Evolutionary conservation across 2,888 invertebrate species (phyloP).

Genomic region (Lapara coniferarum): DNA sequence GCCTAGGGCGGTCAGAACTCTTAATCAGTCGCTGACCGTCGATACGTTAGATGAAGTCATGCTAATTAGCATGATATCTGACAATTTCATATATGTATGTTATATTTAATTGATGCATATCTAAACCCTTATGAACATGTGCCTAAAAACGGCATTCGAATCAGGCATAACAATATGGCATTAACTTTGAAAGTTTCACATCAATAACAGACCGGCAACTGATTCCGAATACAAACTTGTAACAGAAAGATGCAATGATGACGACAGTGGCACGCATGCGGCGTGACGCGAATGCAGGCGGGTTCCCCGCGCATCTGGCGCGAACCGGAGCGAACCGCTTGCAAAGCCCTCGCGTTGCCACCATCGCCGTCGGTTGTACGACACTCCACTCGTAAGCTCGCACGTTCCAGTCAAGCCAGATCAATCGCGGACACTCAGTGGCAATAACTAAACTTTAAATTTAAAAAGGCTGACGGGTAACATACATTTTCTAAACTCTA

Average conservation of each 20-base stretch:
- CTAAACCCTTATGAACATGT: too few relatives aligned
- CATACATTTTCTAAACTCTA: not conserved
- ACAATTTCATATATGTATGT: not conserved
- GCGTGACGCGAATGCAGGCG: conserved; percentile 24
- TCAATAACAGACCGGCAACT: not conserved
- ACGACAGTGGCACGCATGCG: conserved; percentile 2
- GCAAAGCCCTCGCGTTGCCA: conserved; percentile 44
- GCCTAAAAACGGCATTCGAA: not conserved
- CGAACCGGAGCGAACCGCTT: conserved; percentile 44
- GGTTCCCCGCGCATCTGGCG: conserved; percentile 44
- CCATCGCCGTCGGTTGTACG: not conserved
- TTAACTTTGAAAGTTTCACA: too few relatives aligned
- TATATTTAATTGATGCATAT: not conserved
- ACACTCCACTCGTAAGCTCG: conserved; percentile 7
- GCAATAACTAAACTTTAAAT: not conserved
- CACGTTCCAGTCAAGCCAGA: not conserved
- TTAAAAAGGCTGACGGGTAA: not conserved
- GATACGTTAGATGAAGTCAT: not conserved
- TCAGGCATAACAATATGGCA: not conserved
- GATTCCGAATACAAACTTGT: not conserved
- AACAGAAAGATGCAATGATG: conserved; percentile 1
- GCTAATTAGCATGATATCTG: not conserved
- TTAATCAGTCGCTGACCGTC: too few relatives aligned
- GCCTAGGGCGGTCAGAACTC: too few relatives aligned
- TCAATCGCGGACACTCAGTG: not conserved